Conservation (phyloP, 1,140 invertebrate species). For the Chelonus insularis region DNA sequence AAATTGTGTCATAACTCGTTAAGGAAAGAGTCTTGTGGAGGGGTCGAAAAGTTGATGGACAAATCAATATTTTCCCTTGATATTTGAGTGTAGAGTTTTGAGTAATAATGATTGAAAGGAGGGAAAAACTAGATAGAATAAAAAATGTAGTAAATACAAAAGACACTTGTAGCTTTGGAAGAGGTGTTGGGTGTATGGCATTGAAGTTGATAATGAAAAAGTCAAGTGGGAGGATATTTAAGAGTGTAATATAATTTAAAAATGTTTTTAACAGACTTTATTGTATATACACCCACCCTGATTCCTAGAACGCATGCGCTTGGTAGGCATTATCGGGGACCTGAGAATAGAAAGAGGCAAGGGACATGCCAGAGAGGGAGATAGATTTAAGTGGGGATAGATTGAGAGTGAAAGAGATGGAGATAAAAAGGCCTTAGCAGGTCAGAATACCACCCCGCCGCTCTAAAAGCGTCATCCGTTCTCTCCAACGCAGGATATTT, state of each 20-base stretch:
- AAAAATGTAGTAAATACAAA: background rate
- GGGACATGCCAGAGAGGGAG: background rate
- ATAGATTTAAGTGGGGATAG: background rate
- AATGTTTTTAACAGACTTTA: too few relatives aligned
- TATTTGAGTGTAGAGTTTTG: too few relatives aligned
- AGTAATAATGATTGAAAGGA: too few relatives aligned
- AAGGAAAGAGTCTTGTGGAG: constrained; percentile 11
- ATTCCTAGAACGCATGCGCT: too few relatives aligned
- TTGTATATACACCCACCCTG: too few relatives aligned
- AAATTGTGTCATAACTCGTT: constrained; percentile 22
- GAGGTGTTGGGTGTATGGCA: too few relatives aligned
- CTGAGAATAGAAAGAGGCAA: background rate
- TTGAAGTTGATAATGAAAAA: too few relatives aligned
- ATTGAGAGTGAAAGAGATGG: constrained; percentile 20
- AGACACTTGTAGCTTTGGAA: too few relatives aligned
- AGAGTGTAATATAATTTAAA: too few relatives aligned
- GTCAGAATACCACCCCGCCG: constrained; percentile 19
- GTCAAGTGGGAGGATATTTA: too few relatives aligned
- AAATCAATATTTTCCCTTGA: constrained; percentile 29
- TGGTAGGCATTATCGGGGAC: too few relatives aligned
- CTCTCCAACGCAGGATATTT: background rate
- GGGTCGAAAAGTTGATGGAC: constrained; percentile 1
- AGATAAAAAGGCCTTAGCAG: background rate
- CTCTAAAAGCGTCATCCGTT: background rate
- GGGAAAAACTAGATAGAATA: too few relatives aligned